These are phyloP conservation scores for Brachionus paranguensis DNA, from an alignment of 1,140 invertebrate genomes.

Conservation along the genomic window DNA sequence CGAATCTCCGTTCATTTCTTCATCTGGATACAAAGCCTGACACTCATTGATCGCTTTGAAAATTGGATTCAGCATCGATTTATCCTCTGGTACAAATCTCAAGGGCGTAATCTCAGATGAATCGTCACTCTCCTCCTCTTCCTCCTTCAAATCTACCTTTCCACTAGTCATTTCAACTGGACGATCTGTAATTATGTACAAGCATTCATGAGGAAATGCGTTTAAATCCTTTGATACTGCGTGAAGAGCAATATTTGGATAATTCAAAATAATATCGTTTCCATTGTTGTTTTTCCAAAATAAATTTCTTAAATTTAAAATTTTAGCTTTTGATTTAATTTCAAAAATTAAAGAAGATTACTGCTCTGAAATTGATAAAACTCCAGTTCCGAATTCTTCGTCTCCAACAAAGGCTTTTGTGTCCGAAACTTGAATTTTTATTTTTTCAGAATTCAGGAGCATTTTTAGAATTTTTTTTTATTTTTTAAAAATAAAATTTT, in stretches of 20 bases:
- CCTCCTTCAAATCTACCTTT: slow-evolving; percentile 43
- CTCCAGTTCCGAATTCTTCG: neutral
- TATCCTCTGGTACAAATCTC: slow-evolving; percentile 65
- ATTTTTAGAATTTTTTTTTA: neutral
- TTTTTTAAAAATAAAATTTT: neutral
- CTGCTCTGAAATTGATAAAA: neutral
- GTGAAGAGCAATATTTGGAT: slow-evolving; percentile 68
- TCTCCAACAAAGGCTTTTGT: slow-evolving; percentile 30
- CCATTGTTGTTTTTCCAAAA: slow-evolving; percentile 62
- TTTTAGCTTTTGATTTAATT: neutral
- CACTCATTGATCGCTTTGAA: slow-evolving; percentile 67
- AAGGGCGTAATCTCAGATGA: slow-evolving; percentile 60
- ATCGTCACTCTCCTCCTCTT: slow-evolving; percentile 57
- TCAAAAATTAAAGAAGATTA: neutral
- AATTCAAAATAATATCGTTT: slow-evolving; percentile 67
- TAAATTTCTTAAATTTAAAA: slow-evolving; percentile 58
- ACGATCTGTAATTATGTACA: slow-evolving; percentile 67
- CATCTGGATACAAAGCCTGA: slow-evolving; percentile 65
- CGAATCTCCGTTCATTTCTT: slow-evolving; percentile 46
- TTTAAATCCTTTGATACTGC: slow-evolving; percentile 66
- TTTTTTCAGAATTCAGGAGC: neutral
- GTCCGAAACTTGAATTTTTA: neutral
- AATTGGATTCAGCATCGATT: slow-evolving; percentile 61
- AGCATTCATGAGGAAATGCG: slow-evolving; percentile 63
- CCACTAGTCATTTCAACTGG: slow-evolving; percentile 46